Conservation (phyloP, 2,797 vertebrate genomes). For the Atherinosoma microstoma region DNA sequence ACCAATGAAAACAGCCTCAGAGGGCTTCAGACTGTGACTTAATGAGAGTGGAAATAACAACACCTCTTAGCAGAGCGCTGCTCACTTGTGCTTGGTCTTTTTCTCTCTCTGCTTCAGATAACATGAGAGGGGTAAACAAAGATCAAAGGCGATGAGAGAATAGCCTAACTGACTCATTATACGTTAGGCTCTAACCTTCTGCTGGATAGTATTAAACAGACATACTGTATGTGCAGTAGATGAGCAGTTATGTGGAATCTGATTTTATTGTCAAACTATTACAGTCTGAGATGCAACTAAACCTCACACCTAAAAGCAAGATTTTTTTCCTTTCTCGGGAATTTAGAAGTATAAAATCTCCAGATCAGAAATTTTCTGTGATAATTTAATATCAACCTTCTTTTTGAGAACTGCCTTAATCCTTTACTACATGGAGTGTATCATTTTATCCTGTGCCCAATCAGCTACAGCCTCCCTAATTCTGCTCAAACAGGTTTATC, state of each 20-base stretch:
- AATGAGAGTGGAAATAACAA: conserved; percentile 72
- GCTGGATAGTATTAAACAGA: conserved; percentile 13
- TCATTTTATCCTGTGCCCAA: not conserved
- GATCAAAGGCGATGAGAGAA: conserved; percentile 50
- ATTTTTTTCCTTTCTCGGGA: not conserved
- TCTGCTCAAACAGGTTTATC: not conserved
- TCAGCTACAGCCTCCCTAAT: not conserved
- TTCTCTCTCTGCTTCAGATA: conserved; percentile 18
- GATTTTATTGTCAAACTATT: not conserved
- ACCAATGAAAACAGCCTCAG: conserved; percentile 41
- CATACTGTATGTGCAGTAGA: not conserved
- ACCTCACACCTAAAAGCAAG: not conserved
- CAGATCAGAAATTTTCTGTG: not conserved
- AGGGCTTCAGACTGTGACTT: conserved; percentile 65
- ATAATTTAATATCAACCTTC: not conserved
- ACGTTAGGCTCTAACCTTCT: conserved; percentile 30
- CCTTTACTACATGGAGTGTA: no score
- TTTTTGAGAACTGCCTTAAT: not conserved
- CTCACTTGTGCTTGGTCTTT: conserved; percentile 63
- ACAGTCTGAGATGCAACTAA: not conserved
- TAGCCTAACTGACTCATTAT: conserved; percentile 35
- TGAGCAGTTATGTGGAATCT: not conserved
- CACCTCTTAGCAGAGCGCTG: conserved; percentile 56
- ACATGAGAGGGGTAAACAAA: conserved; percentile 35
- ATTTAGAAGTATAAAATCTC: not conserved